Evolutionary conservation across 2,113 vertebrate species (phyloP).

Genomic region (Hippocampus abdominalis): DNA sequence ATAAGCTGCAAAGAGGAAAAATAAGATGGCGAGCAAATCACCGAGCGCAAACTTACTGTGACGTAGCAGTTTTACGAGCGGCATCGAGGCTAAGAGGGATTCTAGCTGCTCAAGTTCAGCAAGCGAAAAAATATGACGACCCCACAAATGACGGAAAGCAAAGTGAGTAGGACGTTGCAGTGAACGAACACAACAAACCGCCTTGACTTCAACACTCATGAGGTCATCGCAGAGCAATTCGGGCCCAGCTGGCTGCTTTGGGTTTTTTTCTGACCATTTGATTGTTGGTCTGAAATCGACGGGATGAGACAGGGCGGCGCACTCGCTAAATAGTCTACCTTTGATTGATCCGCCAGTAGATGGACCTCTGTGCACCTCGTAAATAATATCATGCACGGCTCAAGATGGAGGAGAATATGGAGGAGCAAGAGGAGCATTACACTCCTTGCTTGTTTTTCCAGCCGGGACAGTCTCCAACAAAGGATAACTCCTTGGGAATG

Average conservation of each 20-base stretch:
- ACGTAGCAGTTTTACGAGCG: neutral
- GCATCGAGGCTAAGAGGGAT: too few relatives aligned
- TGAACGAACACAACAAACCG: neutral
- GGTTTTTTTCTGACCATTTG: slow-evolving; percentile 53
- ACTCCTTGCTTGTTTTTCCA: slow-evolving; percentile 59
- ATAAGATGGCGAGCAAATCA: too few relatives aligned
- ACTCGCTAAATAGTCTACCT: slow-evolving; percentile 50
- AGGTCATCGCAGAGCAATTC: slow-evolving; percentile 54
- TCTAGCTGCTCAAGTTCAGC: too few relatives aligned
- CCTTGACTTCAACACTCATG: neutral
- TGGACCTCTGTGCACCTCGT: slow-evolving; percentile 62
- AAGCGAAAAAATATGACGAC: too few relatives aligned
- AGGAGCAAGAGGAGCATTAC: slow-evolving; percentile 43
- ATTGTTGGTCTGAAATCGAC: slow-evolving; percentile 57
- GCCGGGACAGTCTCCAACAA: slow-evolving; percentile 61
- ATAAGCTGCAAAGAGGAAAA: too few relatives aligned
- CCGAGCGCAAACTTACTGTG: too few relatives aligned
- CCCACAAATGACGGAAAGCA: too few relatives aligned
- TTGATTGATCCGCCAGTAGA: slow-evolving; percentile 72
- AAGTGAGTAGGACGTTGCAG: too few relatives aligned
- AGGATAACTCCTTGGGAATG: slow-evolving; percentile 70
- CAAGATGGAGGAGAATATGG: slow-evolving; percentile 67
- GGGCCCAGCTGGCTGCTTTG: slow-evolving; percentile 29
- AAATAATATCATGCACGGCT: slow-evolving; percentile 70
- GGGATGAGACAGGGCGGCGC: slow-evolving; percentile 43